Conservation (phyloP, 2,113 vertebrate genomes). For the Noturus placidus region DNA sequence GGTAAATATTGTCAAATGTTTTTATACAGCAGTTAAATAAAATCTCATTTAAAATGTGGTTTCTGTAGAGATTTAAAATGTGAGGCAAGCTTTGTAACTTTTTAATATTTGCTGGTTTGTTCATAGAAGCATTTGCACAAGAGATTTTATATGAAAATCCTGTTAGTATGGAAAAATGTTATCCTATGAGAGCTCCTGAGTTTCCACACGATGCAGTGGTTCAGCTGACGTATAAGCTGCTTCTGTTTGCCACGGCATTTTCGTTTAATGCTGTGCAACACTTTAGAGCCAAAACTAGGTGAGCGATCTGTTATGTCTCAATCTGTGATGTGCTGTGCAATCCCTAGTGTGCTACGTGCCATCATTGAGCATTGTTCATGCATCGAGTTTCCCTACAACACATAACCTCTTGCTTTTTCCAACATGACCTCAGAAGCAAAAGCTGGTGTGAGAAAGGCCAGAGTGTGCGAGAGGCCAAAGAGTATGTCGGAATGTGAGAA, state of each 20-base stretch:
- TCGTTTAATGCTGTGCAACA: background rate
- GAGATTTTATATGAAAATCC: background rate
- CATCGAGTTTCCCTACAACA: background rate
- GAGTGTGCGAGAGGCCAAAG: no score
- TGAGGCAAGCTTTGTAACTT: background rate
- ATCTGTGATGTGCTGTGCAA: background rate
- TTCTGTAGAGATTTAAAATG: background rate
- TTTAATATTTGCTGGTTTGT: background rate
- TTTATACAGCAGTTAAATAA: background rate
- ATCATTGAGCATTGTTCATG: background rate
- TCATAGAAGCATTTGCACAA: background rate
- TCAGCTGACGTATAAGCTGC: background rate
- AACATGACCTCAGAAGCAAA: background rate
- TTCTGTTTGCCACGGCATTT: background rate
- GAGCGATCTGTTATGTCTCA: background rate
- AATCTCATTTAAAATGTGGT: background rate
- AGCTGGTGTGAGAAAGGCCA: no score
- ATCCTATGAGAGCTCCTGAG: background rate
- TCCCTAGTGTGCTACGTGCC: background rate
- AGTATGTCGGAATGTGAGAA: no score
- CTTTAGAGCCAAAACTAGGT: background rate
- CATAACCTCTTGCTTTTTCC: background rate
- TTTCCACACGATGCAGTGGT: background rate
- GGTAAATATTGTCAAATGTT: background rate
- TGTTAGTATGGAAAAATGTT: background rate